These are phyloP conservation scores for Pristionchus entomophagus DNA, from an alignment of 2,888 invertebrate genomes.

Conservation along the genomic window DNA sequence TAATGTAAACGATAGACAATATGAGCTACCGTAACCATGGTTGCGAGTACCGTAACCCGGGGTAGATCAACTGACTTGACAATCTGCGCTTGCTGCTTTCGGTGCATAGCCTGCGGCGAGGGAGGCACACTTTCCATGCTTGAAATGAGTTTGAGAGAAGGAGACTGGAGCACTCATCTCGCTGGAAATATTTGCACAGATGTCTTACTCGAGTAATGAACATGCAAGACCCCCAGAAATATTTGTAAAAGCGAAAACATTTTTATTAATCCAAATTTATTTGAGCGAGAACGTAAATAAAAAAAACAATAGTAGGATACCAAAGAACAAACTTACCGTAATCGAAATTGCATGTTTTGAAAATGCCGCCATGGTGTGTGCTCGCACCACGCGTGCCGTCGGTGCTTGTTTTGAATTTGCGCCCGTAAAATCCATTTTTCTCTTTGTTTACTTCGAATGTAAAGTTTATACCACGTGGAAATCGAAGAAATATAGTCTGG, in stretches of 20 bases:
- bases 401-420: neutral
- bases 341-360: neutral
- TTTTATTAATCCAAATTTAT: too few relatives aligned
- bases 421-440: neutral
- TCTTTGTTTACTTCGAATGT: too few relatives aligned
- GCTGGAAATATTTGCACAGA: neutral
- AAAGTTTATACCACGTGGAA: neutral
- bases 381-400: neutral
- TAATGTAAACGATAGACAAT: too few relatives aligned
- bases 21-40: too few relatives aligned
- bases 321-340: neutral
- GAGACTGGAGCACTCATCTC: neutral
- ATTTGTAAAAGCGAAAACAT: too few relatives aligned
- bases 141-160: neutral
- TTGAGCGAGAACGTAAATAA: too few relatives aligned
- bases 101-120: neutral
- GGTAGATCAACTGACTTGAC: conserved; percentile 1
- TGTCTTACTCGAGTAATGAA: neutral
- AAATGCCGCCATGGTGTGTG: neutral
- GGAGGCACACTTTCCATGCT: neutral
- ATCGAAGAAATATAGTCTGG: neutral
- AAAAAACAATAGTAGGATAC: too few relatives aligned
- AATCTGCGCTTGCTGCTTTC: neutral
- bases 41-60: too few relatives aligned
- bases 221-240: neutral